These are phyloP conservation scores for Calypte anna DNA, from an alignment of 2,113 vertebrate genomes.

Conservation along the genomic window DNA sequence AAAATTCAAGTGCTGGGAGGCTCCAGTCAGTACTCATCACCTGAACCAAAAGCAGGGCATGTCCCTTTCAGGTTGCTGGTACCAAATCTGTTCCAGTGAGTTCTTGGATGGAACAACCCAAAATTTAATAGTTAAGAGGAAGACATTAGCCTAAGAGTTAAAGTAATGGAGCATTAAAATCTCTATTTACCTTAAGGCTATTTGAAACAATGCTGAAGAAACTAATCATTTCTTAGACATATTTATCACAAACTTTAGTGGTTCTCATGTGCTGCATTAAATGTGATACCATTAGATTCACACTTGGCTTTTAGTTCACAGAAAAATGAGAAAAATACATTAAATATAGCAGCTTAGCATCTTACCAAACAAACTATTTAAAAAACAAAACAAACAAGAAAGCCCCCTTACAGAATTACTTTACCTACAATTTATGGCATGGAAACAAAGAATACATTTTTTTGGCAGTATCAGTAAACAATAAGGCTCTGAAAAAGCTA, in stretches of 20 bases:
- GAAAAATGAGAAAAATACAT: neutral
- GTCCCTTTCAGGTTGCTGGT: neutral
- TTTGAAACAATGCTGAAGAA: neutral
- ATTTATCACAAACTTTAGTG: neutral
- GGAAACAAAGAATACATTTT: neutral
- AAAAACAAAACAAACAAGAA: neutral
- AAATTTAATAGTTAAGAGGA: neutral
- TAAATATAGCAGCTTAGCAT: neutral
- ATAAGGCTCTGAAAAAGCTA: neutral
- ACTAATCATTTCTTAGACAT: neutral
- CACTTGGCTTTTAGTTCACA: neutral
- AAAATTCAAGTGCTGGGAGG: slow-evolving; percentile 34
- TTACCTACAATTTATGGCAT: neutral
- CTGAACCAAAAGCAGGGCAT: slow-evolving; percentile 7
- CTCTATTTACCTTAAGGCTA: neutral
- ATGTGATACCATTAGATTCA: neutral
- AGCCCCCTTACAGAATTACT: neutral
- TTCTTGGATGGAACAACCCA: neutral
- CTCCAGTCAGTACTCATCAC: neutral
- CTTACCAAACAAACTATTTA: neutral
- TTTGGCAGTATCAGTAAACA: neutral
- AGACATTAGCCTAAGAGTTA: neutral
- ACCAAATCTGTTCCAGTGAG: neutral
- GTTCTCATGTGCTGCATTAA: neutral
- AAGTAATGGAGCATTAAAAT: neutral